Base-by-base conservation (phyloP, 2,797 vertebrate species). In the Anguilla megastoma region DNA sequence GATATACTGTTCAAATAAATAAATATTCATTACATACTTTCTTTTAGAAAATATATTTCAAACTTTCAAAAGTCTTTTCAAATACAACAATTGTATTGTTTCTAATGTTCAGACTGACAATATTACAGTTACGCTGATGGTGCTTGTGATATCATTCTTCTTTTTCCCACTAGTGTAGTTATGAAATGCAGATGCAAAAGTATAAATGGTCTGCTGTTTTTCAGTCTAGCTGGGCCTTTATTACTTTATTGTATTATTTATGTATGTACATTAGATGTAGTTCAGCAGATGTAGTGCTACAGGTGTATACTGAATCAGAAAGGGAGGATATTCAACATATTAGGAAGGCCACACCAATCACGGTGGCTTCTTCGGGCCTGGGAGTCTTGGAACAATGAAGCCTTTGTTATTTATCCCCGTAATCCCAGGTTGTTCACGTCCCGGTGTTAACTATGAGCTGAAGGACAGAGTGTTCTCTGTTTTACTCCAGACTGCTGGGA, bases 401-500 rank as follows among this genome's bases (percentile, higher is more conserved):
- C n/a, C 24, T 27, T 27, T 69, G 63, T n/a, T n/a, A 9, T 69
- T 69, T 69, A 69, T 69, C 27, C 9, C 24, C 63, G 27, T 69
- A 69, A 69, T 16, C 63, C n/a, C 63, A 69, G 6, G 36, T 8
- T 18, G 10, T 79, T 79, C 41, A 16, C 33, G 4, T 30, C 14
- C 69, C 7, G 69, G 69, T 33, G 27, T 33, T 74, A 33, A 33
- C 27, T 10, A 14, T 79, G 74, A 79, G 79, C 79, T 82, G 84
- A 36, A 58, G 33, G 52, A 60, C 84, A 58, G 33, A 14, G 10
- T 27, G 4, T 33, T 58, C 27, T 84, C 52, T 86, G 6, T 3
- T 63, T 90, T 48, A 91, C 16, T 95, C 87, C 91, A 99, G 99
- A 89, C 95, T 99, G 90, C 93, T 99, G 93, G 99, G 99, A 91